Base-by-base conservation (phyloP, 2,797 vertebrate species). In the Sphenodon punctatus region DNA sequence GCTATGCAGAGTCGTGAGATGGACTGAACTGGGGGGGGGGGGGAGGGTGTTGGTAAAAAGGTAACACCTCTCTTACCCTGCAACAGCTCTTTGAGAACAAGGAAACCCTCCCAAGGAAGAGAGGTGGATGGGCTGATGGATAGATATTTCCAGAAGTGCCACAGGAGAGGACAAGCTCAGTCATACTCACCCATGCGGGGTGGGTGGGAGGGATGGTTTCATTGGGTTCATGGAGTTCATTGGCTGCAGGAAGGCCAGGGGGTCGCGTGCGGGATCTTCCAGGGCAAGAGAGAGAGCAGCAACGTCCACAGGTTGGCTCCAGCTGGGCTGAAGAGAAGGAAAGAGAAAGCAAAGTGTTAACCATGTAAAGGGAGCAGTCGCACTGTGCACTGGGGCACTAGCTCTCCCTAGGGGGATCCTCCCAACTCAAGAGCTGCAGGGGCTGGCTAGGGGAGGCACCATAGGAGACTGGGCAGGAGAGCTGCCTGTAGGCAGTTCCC, bases 161-260 rank as follows among this genome's bases (percentile, higher is more conserved):
- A 23, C 5, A 15, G 48, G 61, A 32, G 49, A 15, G 34, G 69
- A 70, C 7, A 2, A 19, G 20, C 34, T 61, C 45, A 14, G 32
- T 23, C 63, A 39, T 53, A 89, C 94, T 95, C 90, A 98, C 98
- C 97, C 97, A 95, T 98, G 98, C 65, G 97, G 97, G 61, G 97
- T 96, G 85, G 97, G 97, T 85, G 96, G 95, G 95, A 98, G 96
- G 88, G 97, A 97, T 75, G 97, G 96, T 97, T 99, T 99, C 97
- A 99, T 98, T 94, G 98, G 97, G 95, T 98, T 99, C 96, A 98
- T 96, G 94, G 98, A 97, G 96, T 97, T 98, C 97, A 98, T 97
- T 96, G 94, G 96, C 84, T 19, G 85, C 14, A 15, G 72, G 74
- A 79, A 73, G 70, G 89, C 69, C 70, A 78, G 39, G 20, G 84